These are phyloP conservation scores for Nanorana parkeri DNA, from an alignment of 2,113 vertebrate genomes.

Conservation along the genomic window DNA sequence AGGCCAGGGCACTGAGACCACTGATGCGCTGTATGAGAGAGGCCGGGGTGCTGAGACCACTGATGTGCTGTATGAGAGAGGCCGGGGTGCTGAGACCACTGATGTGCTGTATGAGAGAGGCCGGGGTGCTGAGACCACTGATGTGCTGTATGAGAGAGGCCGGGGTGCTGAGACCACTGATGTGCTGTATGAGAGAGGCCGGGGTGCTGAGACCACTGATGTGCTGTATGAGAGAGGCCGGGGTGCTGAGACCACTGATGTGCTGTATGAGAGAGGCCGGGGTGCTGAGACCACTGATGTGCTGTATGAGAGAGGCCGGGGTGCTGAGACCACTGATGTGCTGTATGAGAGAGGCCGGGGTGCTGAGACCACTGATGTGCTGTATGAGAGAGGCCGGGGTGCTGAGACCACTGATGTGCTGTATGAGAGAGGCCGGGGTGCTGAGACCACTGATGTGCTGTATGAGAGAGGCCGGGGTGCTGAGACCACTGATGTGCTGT, in stretches of 20 bases:
- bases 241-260: background rate
- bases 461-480: background rate
- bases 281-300: background rate
- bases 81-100: background rate
- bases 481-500: too few relatives aligned
- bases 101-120: too few relatives aligned
- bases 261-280: too few relatives aligned
- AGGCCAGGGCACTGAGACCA: background rate
- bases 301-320: background rate
- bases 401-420: too few relatives aligned
- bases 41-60: background rate
- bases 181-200: too few relatives aligned
- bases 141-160: too few relatives aligned
- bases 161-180: background rate
- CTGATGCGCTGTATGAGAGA: too few relatives aligned
- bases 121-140: background rate
- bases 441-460: too few relatives aligned
- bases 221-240: too few relatives aligned
- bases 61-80: too few relatives aligned
- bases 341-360: background rate
- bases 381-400: background rate
- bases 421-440: background rate
- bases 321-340: too few relatives aligned
- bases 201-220: background rate
- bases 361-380: too few relatives aligned